Evolutionary conservation across 2,888 invertebrate genomes (phyloP).

Genomic region (Venusia cambrica): DNA sequence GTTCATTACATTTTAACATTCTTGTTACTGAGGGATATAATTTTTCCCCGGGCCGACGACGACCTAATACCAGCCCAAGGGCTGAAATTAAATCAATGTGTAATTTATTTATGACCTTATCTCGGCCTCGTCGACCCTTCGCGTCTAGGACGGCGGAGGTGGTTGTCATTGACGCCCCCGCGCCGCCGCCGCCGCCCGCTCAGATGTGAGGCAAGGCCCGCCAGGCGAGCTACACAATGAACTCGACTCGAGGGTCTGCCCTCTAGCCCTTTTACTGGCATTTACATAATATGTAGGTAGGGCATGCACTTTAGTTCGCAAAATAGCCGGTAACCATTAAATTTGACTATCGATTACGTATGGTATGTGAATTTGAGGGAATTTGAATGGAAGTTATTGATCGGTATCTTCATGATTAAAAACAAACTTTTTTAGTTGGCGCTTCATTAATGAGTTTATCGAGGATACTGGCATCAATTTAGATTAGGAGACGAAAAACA

Average conservation of each 20-base stretch:
- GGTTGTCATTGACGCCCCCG: slow-evolving; percentile 25
- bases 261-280: slow-evolving; percentile 17
- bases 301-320: slow-evolving; percentile 2
- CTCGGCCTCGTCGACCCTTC: slow-evolving; percentile 29
- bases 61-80: slow-evolving; percentile 5
- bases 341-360: not conserved
- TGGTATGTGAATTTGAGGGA: too few species aligned
- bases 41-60: slow-evolving; percentile 1
- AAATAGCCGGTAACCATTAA: slow-evolving; percentile 3
- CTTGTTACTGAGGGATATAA: too few species aligned
- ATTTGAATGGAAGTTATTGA: too few species aligned
- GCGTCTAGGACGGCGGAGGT: slow-evolving; percentile 28
- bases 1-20: too few species aligned
- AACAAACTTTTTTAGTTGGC: too few species aligned
- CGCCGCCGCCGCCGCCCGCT: slow-evolving; percentile 13
- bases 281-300: slow-evolving; percentile 16
- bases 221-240: slow-evolving; percentile 17
- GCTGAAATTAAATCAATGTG: slow-evolving; percentile 23
- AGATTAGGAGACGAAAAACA: slow-evolving; percentile 11
- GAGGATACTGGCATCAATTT: too few species aligned
- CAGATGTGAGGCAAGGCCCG: slow-evolving; percentile 13
- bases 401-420: too few species aligned
- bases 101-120: slow-evolving; percentile 32
- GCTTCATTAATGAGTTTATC: too few species aligned
- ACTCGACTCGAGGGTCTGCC: slow-evolving; percentile 13